Percentiles rank a stretch among this genome's conserved stretches.
These are phyloP conservation scores for Mycogona germanica DNA, from an alignment of 2,888 invertebrate genomes.

Conservation along the genomic window DNA sequence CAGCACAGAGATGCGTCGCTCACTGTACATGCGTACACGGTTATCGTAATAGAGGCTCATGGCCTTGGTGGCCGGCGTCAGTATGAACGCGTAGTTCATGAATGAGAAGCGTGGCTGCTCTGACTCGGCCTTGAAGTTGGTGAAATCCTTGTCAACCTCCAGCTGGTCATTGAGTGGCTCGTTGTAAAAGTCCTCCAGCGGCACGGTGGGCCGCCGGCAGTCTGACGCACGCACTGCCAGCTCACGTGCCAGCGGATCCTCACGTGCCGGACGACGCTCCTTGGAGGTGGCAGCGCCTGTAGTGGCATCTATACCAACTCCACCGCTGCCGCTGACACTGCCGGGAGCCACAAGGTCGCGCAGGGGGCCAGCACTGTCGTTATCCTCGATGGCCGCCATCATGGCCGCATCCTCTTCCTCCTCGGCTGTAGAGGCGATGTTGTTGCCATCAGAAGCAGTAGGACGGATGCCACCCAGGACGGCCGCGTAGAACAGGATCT, in stretches of 20 bases:
- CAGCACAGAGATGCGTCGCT: conserved; percentile 70
- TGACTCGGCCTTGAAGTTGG: conserved; percentile 58
- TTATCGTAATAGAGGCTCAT: conserved; percentile 87
- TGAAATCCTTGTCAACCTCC: conserved; percentile 89
- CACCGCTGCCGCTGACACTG: no score
- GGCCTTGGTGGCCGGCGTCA: conserved; percentile 84
- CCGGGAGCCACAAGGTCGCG: no score
- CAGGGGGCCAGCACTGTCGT: conserved; percentile 30
- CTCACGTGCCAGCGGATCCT: conserved; percentile 54
- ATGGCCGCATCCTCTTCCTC: conserved; percentile 26
- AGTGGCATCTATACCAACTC: no score
- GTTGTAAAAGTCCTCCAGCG: conserved; percentile 86
- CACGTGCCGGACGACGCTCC: conserved; percentile 27
- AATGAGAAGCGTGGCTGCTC: conserved; percentile 59
- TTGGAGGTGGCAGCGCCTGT: no score
- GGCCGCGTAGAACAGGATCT: conserved; percentile 77
- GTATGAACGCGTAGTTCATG: conserved; percentile 77
- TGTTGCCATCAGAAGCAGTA: conserved; percentile 27
- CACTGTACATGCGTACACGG: conserved; percentile 87
- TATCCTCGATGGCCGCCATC: conserved; percentile 27
- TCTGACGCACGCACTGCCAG: conserved; percentile 64
- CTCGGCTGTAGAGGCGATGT: no score
- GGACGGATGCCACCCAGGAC: conserved; percentile 56
- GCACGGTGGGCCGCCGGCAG: conserved; percentile 67
- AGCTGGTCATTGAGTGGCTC: conserved; percentile 83